Conservation (phyloP, 2,797 vertebrate species). For the Botia almorhae region DNA sequence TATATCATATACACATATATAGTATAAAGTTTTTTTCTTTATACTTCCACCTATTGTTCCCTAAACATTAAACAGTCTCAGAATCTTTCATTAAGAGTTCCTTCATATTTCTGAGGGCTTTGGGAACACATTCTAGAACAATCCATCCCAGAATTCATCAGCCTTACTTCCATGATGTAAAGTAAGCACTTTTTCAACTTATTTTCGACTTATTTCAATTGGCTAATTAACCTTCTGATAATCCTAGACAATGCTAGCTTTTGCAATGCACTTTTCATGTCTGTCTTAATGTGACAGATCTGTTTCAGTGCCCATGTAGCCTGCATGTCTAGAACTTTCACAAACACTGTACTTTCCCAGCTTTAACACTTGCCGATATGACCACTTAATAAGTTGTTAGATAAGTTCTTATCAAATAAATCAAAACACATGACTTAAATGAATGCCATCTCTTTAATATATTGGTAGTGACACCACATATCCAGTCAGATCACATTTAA, state of each 20-base stretch:
- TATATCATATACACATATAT: slow-evolving; percentile 51
- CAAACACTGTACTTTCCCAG: slow-evolving; percentile 56
- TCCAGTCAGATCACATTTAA: slow-evolving; percentile 63
- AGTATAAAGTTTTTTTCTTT: slow-evolving; percentile 47
- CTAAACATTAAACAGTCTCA: slow-evolving; percentile 54
- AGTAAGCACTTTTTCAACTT: too few species aligned
- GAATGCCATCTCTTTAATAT: slow-evolving; percentile 61
- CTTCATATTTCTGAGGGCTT: slow-evolving; percentile 58
- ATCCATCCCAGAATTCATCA: slow-evolving; percentile 43
- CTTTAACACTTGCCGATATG: slow-evolving; percentile 52
- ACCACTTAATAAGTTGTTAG: slow-evolving; percentile 20
- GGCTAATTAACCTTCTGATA: slow-evolving; percentile 36
- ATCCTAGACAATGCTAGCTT: slow-evolving; percentile 15
- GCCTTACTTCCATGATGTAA: slow-evolving; percentile 8
- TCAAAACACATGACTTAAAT: background rate
- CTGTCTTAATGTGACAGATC: slow-evolving; percentile 15
- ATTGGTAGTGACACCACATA: slow-evolving; percentile 62
- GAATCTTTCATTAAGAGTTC: slow-evolving; percentile 59
- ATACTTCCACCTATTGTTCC: slow-evolving; percentile 49
- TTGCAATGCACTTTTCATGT: slow-evolving; percentile 3
- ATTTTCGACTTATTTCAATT: slow-evolving; percentile 35
- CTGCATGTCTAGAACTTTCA: slow-evolving; percentile 59
- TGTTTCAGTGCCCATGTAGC: slow-evolving; percentile 57
- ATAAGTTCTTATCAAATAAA: slow-evolving; percentile 3
- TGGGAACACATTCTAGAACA: slow-evolving; percentile 60